phyloP scores from a whole-genome alignment of 2,113 vertebrate species.

The Cyanistes caeruleus region DNA sequence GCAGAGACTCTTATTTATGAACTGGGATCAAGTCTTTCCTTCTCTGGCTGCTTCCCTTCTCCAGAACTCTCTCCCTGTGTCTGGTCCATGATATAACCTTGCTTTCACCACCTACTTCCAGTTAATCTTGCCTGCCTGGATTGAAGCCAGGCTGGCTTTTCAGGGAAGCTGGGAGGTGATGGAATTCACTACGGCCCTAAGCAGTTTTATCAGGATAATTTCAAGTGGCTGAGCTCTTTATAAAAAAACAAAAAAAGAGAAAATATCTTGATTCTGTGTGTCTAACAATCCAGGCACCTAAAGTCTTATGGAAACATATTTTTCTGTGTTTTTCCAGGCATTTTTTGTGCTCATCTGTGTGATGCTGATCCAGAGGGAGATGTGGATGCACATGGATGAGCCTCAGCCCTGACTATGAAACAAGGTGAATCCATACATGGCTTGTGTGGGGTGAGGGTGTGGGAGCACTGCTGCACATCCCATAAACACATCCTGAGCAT shows the following conservation, averaged over 20 bases:
- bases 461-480: background rate
- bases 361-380: background rate
- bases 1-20: background rate
- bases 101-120: background rate
- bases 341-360: background rate
- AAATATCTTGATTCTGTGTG: accelerated
- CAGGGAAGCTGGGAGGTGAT: background rate
- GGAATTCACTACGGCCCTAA: background rate
- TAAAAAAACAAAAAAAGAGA: too few species aligned
- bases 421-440: accelerated
- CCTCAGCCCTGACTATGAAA: background rate
- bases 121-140: background rate
- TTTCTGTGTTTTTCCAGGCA: background rate
- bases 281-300: background rate
- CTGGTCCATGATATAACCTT: background rate
- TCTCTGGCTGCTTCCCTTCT: background rate
- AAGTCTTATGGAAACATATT: background rate
- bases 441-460: background rate
- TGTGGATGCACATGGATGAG: accelerated
- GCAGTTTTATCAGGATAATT: background rate
- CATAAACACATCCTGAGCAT: background rate
- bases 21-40: background rate
- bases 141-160: background rate
- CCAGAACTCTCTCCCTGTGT: background rate
- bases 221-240: background rate